Evolutionary conservation across 2,888 invertebrate species (phyloP), one percentile per base, ranked within the genome.

Genomic region (Pecten maximus): DNA sequence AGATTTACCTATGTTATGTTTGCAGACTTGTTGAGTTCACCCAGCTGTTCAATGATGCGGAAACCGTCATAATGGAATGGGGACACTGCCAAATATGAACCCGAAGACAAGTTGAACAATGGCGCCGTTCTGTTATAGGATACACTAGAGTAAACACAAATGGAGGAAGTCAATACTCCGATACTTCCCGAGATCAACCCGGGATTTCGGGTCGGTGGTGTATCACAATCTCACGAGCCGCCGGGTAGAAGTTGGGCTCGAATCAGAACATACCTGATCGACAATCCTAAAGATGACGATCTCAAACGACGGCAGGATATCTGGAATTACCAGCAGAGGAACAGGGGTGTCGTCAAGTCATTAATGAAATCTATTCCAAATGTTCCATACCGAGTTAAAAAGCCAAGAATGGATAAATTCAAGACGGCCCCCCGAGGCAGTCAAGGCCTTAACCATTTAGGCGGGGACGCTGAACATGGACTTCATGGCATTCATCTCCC

Each of bases 301-400:
- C 89, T 89, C 39, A 60, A 40, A 10, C 87, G 89, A 54, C 88
- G 92, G 35, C 91, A 92, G 87, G 91, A 91, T 48, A 40, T 92
- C 12, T 92, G 91, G 91, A 90, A 88, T n/a, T 92, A 91, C 40
- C 92, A 92, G 23, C 91, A 90, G 74, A 87, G 89, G 74, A 89
- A 92, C 50, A 40, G 92, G 19, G 92, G 92, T 16, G 92, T 92
- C 40, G 86, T 91, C n/a, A 91, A 89, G 74, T 91, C 91, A 16
- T 40, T 91, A n/a, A 88, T 90, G 23, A 90, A 90, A 87, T 87
- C 74, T 10, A 48, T 91, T 28, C 91, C 91, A 35, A 89, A 90
- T 87, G 88, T 91, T 90, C 91, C 91, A 40, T 91, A 88, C 48
- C 60, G 91, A 50, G 89, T 91, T 48, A 74, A 89, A 40, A 88